Evolutionary conservation across 2,113 vertebrate species (phyloP).

Genomic region (Ictalurus furcatus): DNA sequence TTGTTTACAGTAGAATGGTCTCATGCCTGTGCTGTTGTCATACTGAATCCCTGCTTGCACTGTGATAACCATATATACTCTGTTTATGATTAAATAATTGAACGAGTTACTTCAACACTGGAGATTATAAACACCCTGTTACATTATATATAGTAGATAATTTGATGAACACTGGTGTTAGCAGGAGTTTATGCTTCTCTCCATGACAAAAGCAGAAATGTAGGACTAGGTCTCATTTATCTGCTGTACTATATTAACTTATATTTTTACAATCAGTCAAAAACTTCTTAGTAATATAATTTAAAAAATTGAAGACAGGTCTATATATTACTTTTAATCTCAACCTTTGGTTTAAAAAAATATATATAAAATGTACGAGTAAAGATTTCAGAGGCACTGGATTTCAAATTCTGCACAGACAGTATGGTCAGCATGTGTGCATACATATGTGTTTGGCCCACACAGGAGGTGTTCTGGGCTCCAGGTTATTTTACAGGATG

Average conservation of each 20-base stretch:
- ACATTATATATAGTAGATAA: background rate
- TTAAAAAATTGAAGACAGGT: background rate
- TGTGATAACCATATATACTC: background rate
- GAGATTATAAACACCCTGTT: background rate
- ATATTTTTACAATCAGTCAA: background rate
- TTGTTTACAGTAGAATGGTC: background rate
- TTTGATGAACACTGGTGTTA: background rate
- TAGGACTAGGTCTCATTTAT: background rate
- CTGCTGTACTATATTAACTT: background rate
- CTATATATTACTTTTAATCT: background rate
- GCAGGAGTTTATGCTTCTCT: background rate
- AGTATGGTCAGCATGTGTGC: constrained; percentile 33
- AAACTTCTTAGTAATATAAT: background rate
- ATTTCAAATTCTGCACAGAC: constrained; percentile 13
- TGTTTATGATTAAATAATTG: background rate
- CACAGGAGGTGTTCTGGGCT: constrained; percentile 51
- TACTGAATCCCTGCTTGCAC: background rate
- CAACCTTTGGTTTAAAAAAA: background rate
- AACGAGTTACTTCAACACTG: background rate
- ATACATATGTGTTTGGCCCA: constrained; percentile 42
- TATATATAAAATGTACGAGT: background rate
- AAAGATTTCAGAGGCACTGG: background rate
- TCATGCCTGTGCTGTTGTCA: background rate
- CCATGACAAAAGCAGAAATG: background rate
- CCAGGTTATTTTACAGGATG: constrained; percentile 53